Evolutionary conservation across 2,888 invertebrate genomes (phyloP).

Genomic region (Diarsia rubi): DNA sequence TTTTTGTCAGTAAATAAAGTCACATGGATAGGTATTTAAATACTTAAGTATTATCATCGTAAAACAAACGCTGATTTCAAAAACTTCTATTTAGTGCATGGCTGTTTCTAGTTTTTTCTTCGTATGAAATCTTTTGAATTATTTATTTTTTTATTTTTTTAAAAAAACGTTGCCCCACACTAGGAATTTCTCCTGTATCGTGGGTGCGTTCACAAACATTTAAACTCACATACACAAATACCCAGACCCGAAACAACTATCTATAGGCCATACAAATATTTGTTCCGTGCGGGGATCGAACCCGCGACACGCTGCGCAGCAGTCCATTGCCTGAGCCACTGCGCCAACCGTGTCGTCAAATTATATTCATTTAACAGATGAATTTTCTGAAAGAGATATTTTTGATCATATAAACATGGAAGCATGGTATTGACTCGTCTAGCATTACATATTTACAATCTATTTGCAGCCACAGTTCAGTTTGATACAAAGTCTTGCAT

Average conservation of each 20-base stretch:
- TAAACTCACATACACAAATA: no score
- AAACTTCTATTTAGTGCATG: not conserved
- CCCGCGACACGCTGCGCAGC: no score
- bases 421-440: conserved; percentile 3
- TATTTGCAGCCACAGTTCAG: conserved; percentile 20
- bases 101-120: not conserved
- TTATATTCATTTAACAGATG: not conserved
- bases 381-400: conserved; percentile 16
- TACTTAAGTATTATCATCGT: not conserved
- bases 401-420: conserved; percentile 6
- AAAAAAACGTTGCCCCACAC: no score
- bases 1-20: not conserved
- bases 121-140: not conserved
- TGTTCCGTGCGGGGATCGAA: no score
- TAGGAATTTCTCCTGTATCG: no score
- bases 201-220: no score
- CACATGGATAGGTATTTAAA: not conserved
- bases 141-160: no score
- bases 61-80: not conserved
- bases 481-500: conserved; percentile 29
- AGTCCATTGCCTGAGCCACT: no score
- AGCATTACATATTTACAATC: conserved; percentile 24
- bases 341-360: no score
- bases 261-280: no score
- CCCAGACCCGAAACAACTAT: no score